phyloP scores from a whole-genome alignment of 2,888 invertebrate species.

The Pecten maximus region DNA sequence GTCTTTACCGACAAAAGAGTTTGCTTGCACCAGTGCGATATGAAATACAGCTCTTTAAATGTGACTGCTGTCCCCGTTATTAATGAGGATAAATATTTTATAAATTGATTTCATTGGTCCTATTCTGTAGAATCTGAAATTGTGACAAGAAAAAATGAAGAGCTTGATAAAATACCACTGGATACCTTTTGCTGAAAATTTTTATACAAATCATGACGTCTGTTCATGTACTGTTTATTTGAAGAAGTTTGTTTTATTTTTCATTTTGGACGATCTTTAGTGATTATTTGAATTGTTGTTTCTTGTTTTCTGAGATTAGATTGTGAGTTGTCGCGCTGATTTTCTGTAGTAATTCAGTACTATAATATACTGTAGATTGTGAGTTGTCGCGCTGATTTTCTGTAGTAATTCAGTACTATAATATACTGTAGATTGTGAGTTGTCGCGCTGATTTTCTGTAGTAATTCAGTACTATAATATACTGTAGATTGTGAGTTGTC shows the following conservation, averaged over 20 bases:
- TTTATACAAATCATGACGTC: background rate
- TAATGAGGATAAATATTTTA: conserved; percentile 8
- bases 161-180: background rate
- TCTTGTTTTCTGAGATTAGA: background rate
- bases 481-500: too few relatives aligned
- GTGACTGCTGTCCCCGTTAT: background rate
- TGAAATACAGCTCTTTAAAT: conserved; percentile 11
- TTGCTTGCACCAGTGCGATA: background rate
- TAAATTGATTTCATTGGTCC: conserved; percentile 28
- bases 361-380: background rate
- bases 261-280: background rate
- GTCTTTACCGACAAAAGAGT: background rate
- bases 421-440: background rate
- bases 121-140: background rate
- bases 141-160: background rate
- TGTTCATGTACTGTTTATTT: too few relatives aligned
- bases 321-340: background rate
- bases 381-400: background rate
- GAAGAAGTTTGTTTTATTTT: too few relatives aligned
- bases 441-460: too few relatives aligned
- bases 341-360: too few relatives aligned
- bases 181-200: background rate
- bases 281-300: background rate
- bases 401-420: background rate
- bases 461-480: too few relatives aligned